Evolutionary conservation across 2,797 vertebrate genomes (phyloP), one percentile per base, ranked within the genome.

Genomic region (Galaxias olidus): DNA sequence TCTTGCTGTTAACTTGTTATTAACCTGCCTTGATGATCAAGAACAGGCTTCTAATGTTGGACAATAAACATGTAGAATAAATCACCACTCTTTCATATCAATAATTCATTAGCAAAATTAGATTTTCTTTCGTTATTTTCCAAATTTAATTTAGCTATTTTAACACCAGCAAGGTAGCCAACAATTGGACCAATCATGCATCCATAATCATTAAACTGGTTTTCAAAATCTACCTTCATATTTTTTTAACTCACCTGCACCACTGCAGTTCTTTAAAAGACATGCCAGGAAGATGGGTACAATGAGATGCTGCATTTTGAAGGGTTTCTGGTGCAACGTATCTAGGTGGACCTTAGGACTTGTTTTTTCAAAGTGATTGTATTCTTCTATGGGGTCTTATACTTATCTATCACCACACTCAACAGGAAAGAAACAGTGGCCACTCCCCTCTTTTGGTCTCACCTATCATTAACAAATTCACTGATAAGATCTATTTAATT

Each of bases 381-480:
- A 89, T 86, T 83, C 86, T 85, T 85, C 63, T 67, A 73, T 78
- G 80, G 79, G 76, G 79, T 85, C 87, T 85, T 84, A 81, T 89
- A 89, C 83, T 85, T 85, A 89, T 89, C 88, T 77, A 90, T 91
- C 84, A 80, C 48, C 80, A 71, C 63, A 75, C 68, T 76, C 59
- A 49, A 77, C 78, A 73, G 84, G 77, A 81, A 80, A 87, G 67
- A 69, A 57, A 45, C 68, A 5, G 30, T 84, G 80, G 87, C 87
- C 89, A 83, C 87, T 86, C 86, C 91, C 87, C 30, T 30, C 77
- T 74, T 73, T 10, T 48, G 67, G 76, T 75, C 81, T 82, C 50
- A 77, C 66, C 76, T 85, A 79, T 69, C 71, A 81, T 83, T 71
- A 20, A 68, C 59, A 69, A 60, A 74, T 72, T 61, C 61, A 59